These are phyloP conservation scores for Oreortyx pictus DNA, from an alignment of 2,797 vertebrate species.

Conservation along the genomic window DNA sequence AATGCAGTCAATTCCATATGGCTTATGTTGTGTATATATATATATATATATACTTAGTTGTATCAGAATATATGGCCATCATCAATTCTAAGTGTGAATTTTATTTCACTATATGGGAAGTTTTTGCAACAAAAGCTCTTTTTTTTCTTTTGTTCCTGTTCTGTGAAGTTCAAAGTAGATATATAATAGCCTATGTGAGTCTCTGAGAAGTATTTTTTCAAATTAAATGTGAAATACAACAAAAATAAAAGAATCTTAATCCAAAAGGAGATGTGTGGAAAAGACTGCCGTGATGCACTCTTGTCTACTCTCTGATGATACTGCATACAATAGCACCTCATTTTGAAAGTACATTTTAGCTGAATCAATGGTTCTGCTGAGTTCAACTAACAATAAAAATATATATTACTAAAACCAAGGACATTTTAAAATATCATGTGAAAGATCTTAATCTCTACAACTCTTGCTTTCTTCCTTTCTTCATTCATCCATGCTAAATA, in stretches of 20 bases:
- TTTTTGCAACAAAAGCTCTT: neutral
- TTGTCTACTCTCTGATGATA: neutral
- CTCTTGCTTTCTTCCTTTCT: neutral
- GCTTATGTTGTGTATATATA: too few relatives aligned
- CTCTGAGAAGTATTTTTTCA: neutral
- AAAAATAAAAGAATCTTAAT: neutral
- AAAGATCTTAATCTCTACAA: neutral
- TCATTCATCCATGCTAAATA: neutral
- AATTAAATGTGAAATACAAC: neutral
- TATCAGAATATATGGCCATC: neutral
- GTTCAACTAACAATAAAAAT: neutral
- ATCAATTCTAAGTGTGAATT: neutral
- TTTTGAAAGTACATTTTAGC: neutral
- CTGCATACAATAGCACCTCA: neutral
- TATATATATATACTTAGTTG: too few relatives aligned
- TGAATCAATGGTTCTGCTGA: neutral
- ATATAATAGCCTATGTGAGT: accelerated
- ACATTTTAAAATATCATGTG: neutral
- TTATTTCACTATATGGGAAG: neutral
- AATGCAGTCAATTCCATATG: neutral
- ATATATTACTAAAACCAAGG: neutral
- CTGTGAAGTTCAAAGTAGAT: neutral
- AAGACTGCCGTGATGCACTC: neutral
- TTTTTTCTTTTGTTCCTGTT: neutral
- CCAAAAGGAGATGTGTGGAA: neutral